phyloP scores from a whole-genome alignment of 2,113 vertebrate species.

The Elephas maximus region DNA sequence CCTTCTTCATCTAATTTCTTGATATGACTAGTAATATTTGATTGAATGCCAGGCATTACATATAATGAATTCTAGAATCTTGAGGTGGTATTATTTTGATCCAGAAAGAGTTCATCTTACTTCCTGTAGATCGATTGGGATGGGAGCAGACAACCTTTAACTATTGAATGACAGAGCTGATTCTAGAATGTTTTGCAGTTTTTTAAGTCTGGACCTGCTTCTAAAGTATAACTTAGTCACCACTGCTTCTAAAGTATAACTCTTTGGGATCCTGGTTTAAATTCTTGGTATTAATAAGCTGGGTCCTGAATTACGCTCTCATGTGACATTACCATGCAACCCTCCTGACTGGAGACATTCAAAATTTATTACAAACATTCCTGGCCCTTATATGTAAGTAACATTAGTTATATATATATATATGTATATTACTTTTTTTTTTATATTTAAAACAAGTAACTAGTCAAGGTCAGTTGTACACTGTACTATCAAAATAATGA shows the following conservation, averaged over 20 bases:
- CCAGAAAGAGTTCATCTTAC: not conserved
- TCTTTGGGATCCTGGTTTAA: not conserved
- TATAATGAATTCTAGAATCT: not conserved
- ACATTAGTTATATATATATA: constrained; percentile 1
- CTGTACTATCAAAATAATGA: not conserved
- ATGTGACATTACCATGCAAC: not conserved
- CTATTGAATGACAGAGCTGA: not conserved
- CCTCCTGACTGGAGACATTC: not conserved
- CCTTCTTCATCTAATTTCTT: not conserved
- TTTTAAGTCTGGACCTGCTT: not conserved
- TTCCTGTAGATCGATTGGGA: not conserved
- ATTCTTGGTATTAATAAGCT: not conserved
- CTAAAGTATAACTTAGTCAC: not conserved
- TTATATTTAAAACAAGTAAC: not conserved
- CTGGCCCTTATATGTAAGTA: not conserved
- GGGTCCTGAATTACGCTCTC: not conserved
- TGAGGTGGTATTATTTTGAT: not conserved
- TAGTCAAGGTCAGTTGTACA: not conserved
- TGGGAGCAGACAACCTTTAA: not conserved
- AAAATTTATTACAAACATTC: not conserved
- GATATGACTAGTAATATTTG: not conserved
- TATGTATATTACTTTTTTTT: no score
- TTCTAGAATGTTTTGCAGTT: not conserved
- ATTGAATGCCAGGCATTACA: not conserved
- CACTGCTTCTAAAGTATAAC: not conserved